phyloP scores from a whole-genome alignment of 2,113 vertebrate genomes.

The Halcyon malimbica region DNA sequence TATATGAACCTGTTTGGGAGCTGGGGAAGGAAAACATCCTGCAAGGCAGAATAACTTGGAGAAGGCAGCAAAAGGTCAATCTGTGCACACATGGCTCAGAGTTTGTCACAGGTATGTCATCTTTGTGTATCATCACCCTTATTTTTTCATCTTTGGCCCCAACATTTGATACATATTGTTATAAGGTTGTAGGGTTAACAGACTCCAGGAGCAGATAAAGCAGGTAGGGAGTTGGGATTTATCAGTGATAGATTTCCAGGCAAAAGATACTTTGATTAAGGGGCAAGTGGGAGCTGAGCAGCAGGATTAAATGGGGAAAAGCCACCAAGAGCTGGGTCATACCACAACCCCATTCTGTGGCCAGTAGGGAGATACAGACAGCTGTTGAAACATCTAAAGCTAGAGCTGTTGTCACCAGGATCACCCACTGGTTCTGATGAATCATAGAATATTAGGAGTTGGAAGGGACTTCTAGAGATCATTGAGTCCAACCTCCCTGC shows the following conservation, averaged over 20 bases:
- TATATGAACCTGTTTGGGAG: background rate
- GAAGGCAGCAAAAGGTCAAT: slow-evolving; percentile 26
- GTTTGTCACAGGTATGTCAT: slow-evolving; percentile 18
- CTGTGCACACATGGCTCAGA: background rate
- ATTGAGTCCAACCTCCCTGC: too few species aligned
- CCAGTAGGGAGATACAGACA: background rate
- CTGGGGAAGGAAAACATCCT: background rate
- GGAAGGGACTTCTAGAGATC: too few species aligned
- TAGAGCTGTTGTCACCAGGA: background rate
- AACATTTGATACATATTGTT: background rate
- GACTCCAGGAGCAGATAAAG: background rate
- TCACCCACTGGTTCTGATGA: background rate
- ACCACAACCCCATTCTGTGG: background rate
- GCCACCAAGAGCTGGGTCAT: background rate
- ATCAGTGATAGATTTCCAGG: background rate
- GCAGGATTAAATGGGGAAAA: background rate
- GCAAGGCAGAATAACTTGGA: background rate
- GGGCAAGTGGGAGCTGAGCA: background rate
- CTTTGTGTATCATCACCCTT: background rate
- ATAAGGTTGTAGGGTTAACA: background rate
- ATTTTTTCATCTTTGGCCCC: background rate
- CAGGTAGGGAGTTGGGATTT: background rate
- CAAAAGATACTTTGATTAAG: background rate
- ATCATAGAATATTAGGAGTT: too few species aligned
- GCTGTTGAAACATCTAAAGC: background rate